Percentiles rank a stretch among this genome's conserved stretches.
These are phyloP conservation scores for Myodes glareolus DNA, from an alignment of 2,113 vertebrate species.

Conservation along the genomic window DNA sequence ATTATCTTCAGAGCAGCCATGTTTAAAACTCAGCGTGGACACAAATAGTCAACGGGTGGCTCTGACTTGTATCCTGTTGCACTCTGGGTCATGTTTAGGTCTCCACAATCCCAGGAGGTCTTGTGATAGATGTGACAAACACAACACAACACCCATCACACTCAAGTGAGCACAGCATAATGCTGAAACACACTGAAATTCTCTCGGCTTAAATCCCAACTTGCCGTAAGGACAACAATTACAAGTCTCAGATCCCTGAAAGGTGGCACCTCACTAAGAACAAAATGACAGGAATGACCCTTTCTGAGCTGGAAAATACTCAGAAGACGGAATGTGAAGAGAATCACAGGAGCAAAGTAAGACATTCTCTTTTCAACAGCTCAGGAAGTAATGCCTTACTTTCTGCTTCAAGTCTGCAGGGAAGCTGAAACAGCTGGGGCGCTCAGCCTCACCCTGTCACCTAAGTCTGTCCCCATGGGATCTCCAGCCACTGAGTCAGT, in stretches of 20 bases:
- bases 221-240: neutral
- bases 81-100: neutral
- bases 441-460: neutral
- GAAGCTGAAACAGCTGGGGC: neutral
- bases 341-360: neutral
- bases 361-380: conserved; percentile 10
- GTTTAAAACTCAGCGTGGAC: neutral
- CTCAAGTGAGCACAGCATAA: neutral
- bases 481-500: neutral
- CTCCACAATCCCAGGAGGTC: neutral
- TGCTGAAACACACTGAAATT: neutral
- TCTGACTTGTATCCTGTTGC: neutral
- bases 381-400: neutral
- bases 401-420: conserved; percentile 9
- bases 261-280: neutral
- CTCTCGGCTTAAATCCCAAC: neutral
- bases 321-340: neutral
- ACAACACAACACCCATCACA: neutral
- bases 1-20: neutral
- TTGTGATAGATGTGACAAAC: neutral
- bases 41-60: neutral
- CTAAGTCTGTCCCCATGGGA: neutral
- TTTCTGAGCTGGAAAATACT: neutral
- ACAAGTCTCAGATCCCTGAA: neutral
- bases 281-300: neutral